Base-by-base conservation (phyloP, 2,113 vertebrate species). In the Crotophaga sulcirostris region DNA sequence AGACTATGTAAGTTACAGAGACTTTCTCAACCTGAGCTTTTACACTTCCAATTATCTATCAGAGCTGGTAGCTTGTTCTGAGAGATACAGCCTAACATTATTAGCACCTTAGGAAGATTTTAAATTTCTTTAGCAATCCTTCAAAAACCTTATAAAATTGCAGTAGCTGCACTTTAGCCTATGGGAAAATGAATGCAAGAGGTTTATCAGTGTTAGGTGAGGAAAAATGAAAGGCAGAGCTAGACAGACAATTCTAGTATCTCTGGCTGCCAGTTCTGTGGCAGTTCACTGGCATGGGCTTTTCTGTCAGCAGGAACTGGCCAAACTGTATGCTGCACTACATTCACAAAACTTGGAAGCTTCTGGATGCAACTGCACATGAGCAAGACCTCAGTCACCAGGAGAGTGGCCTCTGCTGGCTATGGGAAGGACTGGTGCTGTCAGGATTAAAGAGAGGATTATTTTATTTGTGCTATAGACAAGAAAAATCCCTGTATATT, bases 401-500 rank as follows among this genome's bases (percentile, higher is more conserved):
- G 36, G 52, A 40, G 8, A 89, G 72, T n/a, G 74, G 78, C 68
- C 82, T 76, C 66, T 88, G 12, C 54, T 21, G 68, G 64, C 52
- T 90, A 52, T 25, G 16, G 84, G 69, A 67, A 93, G 59, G 54
- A 33, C 55, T 44, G 54, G 42, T 13, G 33, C 29, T 24, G 75
- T 33, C 62, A 83, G 62, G 45, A 79, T 76, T 89, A 74, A 52
- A 76, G 63, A 80, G 15, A 70, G 36, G 72, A 54, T 92, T 88
- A 67, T 70, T 94, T 83, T 59, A 84, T 89, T 91, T 74, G 42
- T 55, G 77, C 54, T 84, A 75, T 20, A 91, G 78, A 89, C 82
- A 70, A 87, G 78, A 87, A 90, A 88, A 90, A 83, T 49, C 89
- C 63, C 68, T 91, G 92, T 92, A 60, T 68, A 88, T 84, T 91